These are phyloP conservation scores for Chydorus sphaericus DNA, from an alignment of 2,888 invertebrate genomes.

Conservation along the genomic window DNA sequence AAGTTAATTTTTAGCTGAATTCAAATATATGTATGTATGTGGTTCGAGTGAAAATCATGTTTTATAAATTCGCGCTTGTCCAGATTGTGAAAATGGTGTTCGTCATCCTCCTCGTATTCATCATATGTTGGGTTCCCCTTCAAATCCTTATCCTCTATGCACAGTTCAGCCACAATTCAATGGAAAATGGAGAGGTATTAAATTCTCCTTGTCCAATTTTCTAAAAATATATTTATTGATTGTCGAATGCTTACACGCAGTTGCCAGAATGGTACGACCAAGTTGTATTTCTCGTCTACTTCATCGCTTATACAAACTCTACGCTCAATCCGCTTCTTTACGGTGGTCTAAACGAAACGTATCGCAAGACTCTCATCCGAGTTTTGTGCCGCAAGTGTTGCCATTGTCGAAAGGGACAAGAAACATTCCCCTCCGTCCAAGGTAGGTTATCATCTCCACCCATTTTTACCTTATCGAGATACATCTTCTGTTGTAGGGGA, in stretches of 20 bases:
- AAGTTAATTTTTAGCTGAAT: too few species aligned
- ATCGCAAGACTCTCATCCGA: slow-evolving; percentile 10
- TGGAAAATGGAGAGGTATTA: slow-evolving; percentile 10
- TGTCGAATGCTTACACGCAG: not conserved
- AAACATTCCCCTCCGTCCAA: not conserved
- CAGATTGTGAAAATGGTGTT: slow-evolving; percentile 22
- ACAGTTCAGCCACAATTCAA: slow-evolving; percentile 11
- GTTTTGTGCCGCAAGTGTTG: slow-evolving; percentile 12
- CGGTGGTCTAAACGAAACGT: slow-evolving; percentile 13
- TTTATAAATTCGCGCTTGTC: too few species aligned
- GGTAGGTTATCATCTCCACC: not conserved
- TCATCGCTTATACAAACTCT: slow-evolving; percentile 13
- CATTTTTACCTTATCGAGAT: too few species aligned
- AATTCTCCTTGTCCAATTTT: too few species aligned
- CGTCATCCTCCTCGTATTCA: slow-evolving; percentile 23
- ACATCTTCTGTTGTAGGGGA: too few species aligned
- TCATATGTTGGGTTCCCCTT: slow-evolving; percentile 24
- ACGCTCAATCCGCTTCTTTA: slow-evolving; percentile 12
- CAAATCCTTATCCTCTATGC: slow-evolving; percentile 19
- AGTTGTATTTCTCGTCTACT: slow-evolving; percentile 11
- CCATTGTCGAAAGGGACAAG: not conserved
- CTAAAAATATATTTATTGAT: too few species aligned
- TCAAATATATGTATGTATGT: too few species aligned
- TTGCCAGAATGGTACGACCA: slow-evolving; percentile 12
- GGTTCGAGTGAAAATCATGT: too few species aligned